Base-by-base conservation (phyloP, 2,113 vertebrate genomes). In the Solenodon paradoxus region DNA sequence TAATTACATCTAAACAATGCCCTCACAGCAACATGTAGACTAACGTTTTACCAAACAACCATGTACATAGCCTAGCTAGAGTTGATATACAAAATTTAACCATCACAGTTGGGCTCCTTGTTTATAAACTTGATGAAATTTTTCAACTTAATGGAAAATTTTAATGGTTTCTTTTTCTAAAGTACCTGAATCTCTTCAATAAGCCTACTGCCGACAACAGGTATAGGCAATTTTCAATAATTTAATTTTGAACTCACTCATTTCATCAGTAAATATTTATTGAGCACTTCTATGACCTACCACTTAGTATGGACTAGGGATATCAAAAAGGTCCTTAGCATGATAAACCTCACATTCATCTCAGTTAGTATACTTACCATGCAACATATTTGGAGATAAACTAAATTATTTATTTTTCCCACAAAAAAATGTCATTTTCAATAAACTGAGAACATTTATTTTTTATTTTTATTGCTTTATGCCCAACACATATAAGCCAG, bases 131-230 rank as follows among this genome's bases (percentile, higher is more conserved):
- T 61, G 83, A 20, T n/a, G n/a, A n/a, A n/a, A n/a, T n/a, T n/a
- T n/a, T n/a, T n/a, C n/a, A n/a, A n/a, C n/a, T 35, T 45, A 79
- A 22, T 38, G 9, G 9, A 2, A 12, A 10, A 61, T 49, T 89
- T 59, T 53, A 92, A 51, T 69, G 45, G 49, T 72, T 87, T 84
- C 40, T 83, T 88, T 94, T 63, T 71, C 68, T 90, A n/a, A 94
- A 92, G 69, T 79, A 24, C n/a, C 75, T 84, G 19, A 57, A 83
- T 77, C 20, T 90, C 61, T 86, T 82, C 19, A 53, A 15, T 66
- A 26, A 75, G 19, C 2, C 63, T 19, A 57, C 28, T 38, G 15
- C 55, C 93, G 15, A 86, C 78, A 77, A 57, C 0, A 90, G 28
- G 3, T 40, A 42, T 45, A 28, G 13, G 3, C 26, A 16, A 80